Conservation (phyloP, 2,113 vertebrate species). For the Cygnus buccinator region DNA sequence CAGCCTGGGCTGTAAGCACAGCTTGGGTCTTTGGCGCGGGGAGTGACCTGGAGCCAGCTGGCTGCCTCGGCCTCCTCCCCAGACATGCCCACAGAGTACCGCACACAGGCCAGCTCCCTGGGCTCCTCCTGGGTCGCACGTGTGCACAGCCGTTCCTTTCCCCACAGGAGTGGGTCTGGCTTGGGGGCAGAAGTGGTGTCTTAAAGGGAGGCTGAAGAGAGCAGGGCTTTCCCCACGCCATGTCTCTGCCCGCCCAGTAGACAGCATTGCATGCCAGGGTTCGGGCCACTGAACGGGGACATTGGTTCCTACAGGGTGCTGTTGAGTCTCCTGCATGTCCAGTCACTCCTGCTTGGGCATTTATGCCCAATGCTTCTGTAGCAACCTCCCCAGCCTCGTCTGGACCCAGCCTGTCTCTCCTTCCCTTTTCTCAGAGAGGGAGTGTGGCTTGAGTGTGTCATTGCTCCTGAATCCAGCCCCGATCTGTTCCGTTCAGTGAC, state of each 20-base stretch:
- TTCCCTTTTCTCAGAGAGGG: neutral
- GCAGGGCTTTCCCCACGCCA: neutral
- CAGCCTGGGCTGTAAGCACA: neutral
- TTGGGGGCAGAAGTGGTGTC: neutral
- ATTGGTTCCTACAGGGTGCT: neutral
- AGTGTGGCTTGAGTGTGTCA: neutral
- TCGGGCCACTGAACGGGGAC: neutral
- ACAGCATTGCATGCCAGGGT: neutral
- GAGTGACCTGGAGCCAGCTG: neutral
- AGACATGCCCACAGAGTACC: neutral
- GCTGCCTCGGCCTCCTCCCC: neutral
- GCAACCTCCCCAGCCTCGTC: neutral
- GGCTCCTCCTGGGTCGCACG: neutral
- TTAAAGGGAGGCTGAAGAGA: neutral
- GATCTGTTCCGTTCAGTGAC: neutral
- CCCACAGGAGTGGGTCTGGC: rapidly evolving
- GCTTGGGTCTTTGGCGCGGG: neutral
- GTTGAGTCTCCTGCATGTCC: neutral
- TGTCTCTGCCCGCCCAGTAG: neutral
- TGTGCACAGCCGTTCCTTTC: neutral
- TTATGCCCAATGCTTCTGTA: neutral
- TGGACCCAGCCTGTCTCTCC: neutral
- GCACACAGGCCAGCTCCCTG: neutral
- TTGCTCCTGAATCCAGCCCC: neutral
- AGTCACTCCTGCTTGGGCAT: neutral